Base-by-base conservation (phyloP, 2,888 invertebrate species). In the Phalangium opilio region DNA sequence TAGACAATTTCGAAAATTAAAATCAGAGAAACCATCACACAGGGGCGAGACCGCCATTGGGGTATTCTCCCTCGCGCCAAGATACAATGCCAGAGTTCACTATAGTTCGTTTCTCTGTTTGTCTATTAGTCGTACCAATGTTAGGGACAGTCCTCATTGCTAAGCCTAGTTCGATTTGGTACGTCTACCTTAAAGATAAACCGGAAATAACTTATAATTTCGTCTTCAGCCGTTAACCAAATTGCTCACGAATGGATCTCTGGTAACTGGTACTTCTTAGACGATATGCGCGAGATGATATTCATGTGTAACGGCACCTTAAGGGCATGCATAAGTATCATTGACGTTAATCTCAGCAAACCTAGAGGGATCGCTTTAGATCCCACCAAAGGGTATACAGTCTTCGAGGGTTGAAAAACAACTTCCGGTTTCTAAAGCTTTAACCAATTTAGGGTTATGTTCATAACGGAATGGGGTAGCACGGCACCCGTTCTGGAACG, bases 181-280 rank as follows among this genome's bases (percentile, higher is more conserved):
- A n/a, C n/a, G n/a, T n/a, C n/a, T n/a, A n/a, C n/a, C n/a, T n/a
- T n/a, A n/a, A n/a, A n/a, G n/a, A n/a, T n/a, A n/a, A n/a, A n/a
- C n/a, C n/a, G n/a, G n/a, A n/a, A n/a, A n/a, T n/a, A n/a, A n/a
- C n/a, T n/a, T n/a, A n/a, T n/a, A 27, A 27, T 50, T 50, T 49
- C 52, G 48, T 58, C 63, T 52, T 17, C 66, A 80, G 82, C 76
- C 55, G 78, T 85, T 54, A 77, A 76, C 55, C 79, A 81, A 63
- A 71, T 87, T 60, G 78, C 79, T 5, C 65, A 79, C 55, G 89
- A 90, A 69, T 90, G 89, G 89, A 69, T 85, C 48, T 76, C 82
- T 14, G 76, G 76, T 58, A 85, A 85, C 70, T 86, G 85, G 84
- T 90, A 86, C 70, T 75, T 85, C 63, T 70, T 79, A 59, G 83